Evolutionary conservation across 2,888 invertebrate species (phyloP), one percentile per base, ranked within the genome.

Genomic region (Stenolophus ochropezus): DNA sequence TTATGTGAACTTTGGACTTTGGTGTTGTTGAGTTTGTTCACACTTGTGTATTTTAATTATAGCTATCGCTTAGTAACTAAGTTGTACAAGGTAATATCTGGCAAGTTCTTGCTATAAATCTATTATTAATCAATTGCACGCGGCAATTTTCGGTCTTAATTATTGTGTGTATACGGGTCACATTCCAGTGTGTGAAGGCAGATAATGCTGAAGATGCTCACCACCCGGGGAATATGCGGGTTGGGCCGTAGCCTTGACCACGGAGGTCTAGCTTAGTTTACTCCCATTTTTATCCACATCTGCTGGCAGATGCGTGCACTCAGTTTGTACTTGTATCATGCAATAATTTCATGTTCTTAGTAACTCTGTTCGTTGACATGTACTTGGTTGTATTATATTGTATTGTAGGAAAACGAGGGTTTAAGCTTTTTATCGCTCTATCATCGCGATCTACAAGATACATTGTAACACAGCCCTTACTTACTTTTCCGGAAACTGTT

Each of bases 201-300:
- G 21, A 49, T 49, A 73, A 49, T 49, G 23, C 20, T 73, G 73
- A 49, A 73, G 73, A 73, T 49, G 25, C 5, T 73, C 47, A 49
- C 47, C 27, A 73, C 73, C 73, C 23, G 49, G 49, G 73, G 73
- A 73, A 11, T 14, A 73, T 73, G 73, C 73, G 73, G 73, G 73
- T 73, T 49, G 8, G 49, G 1, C 27, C 14, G 18, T 23, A 73
- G 23, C 49, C 73, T 73, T 73, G 73, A 23, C 11, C 73, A 49
- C 14, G 23, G 47, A 49, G 49, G 23, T 73, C 49, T 49, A 23
- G 21, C 8, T 16, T 20, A 49, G 21, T 14, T 42, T 42, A 42
- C 11, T 11, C 8, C 1, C 1, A 33, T 14, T 73, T 73, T 73
- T 73, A 33, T 69, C 61, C 14, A 69, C 18, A 69, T 33, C 21